Evolutionary conservation across 2,888 invertebrate genomes (phyloP).

Genomic region (Leptura quadrifasciata): DNA sequence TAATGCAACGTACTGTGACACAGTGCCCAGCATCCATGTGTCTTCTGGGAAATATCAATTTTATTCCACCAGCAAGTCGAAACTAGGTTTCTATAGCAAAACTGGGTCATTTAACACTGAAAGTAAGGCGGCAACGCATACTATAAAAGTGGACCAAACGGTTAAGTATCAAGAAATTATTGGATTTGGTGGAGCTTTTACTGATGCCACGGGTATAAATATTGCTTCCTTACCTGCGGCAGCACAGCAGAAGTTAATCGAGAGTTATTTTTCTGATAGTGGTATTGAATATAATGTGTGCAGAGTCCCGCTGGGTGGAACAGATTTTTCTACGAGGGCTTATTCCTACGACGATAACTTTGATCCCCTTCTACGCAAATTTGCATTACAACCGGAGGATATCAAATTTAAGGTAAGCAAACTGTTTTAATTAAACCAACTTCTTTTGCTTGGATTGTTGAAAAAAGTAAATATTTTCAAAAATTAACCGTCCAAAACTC

Average conservation of each 20-base stretch:
- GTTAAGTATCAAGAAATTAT: conserved; percentile 80
- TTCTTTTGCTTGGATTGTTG: too few species aligned
- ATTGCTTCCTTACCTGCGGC: conserved; percentile 77
- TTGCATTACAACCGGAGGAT: too few species aligned
- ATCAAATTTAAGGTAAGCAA: too few species aligned
- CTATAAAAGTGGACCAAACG: background rate
- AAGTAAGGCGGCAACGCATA: background rate
- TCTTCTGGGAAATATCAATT: conserved; percentile 59
- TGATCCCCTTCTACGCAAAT: too few species aligned
- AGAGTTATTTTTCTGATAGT: conserved; percentile 80
- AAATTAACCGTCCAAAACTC: too few species aligned
- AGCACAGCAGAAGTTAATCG: conserved; percentile 74
- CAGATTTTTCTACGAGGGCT: conserved; percentile 87
- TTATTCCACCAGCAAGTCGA: conserved; percentile 73
- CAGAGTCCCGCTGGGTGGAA: conserved; percentile 88
- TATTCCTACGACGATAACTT: conserved; percentile 83
- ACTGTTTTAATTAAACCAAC: too few species aligned
- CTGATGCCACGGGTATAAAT: conserved; percentile 79
- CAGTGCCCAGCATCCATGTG: conserved; percentile 63
- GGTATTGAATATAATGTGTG: conserved; percentile 88
- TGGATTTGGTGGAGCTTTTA: conserved; percentile 92
- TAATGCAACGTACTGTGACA: conserved; percentile 73
- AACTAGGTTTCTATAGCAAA: conserved; percentile 76
- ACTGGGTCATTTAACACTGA: conserved; percentile 69
- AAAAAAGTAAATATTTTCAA: too few species aligned